Percentiles rank a stretch among this genome's conserved stretches.
Evolutionary conservation across 2,888 invertebrate genomes (phyloP).

Genomic region (Rambutsinella grinnellia): DNA sequence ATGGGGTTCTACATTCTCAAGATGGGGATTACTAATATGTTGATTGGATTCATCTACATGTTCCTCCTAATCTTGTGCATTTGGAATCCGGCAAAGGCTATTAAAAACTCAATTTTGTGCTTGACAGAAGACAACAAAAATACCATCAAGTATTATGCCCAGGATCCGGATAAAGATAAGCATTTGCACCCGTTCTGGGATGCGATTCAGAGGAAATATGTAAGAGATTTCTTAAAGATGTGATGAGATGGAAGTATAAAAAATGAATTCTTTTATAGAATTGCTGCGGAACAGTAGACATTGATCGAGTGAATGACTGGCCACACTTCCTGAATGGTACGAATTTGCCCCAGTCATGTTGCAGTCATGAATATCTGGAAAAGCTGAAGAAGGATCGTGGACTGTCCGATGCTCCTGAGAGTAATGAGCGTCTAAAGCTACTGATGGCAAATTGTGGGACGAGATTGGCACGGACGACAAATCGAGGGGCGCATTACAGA

Average conservation of each 20-base stretch:
- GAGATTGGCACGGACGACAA: not conserved
- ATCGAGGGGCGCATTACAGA: no score
- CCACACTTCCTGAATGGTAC: slow-evolving; percentile 5
- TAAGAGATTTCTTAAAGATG: not conserved
- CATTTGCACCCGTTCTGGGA: slow-evolving; percentile 27
- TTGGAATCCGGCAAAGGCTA: slow-evolving; percentile 13
- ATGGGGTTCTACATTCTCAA: slow-evolving; percentile 36
- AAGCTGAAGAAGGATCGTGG: not conserved
- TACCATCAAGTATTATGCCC: not conserved
- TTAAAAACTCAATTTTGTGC: not conserved
- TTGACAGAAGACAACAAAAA: not conserved
- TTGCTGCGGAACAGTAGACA: slow-evolving; percentile 35
- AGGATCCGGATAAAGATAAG: not conserved
- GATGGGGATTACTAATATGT: slow-evolving; percentile 24
- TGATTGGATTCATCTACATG: slow-evolving; percentile 26
- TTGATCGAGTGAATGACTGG: slow-evolving; percentile 37
- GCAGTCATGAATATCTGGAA: not conserved
- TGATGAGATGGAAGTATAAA: not conserved
- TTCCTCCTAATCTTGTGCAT: slow-evolving; percentile 23
- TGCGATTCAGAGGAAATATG: not conserved
- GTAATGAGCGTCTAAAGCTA: no score
- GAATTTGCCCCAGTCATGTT: slow-evolving; percentile 26
- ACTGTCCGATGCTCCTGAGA: not conserved
- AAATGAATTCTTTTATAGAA: not conserved
- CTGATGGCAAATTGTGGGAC: slow-evolving; percentile 4